Evolutionary conservation across 2,797 vertebrate genomes (phyloP).

Genomic region (Perdix hodgsoniae): DNA sequence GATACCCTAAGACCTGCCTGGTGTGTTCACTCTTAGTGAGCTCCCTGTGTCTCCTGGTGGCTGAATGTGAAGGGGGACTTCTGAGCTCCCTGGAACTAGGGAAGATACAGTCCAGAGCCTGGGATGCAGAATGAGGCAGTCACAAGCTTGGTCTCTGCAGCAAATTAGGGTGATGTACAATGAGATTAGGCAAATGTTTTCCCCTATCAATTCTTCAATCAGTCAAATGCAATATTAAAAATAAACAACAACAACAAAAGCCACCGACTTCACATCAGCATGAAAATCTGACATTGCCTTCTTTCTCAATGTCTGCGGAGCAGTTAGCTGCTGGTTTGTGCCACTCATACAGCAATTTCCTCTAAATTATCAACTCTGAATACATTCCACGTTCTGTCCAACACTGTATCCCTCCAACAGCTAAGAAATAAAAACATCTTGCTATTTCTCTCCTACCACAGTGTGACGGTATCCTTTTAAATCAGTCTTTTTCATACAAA

Average conservation of each 20-base stretch:
- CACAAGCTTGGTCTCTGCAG: neutral
- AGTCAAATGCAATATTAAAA: neutral
- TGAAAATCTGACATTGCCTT: neutral
- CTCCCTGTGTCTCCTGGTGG: neutral
- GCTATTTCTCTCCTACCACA: neutral
- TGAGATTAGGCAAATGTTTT: neutral
- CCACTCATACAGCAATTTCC: neutral
- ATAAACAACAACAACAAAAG: neutral
- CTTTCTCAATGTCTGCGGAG: neutral
- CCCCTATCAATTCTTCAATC: neutral
- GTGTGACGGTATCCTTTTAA: neutral
- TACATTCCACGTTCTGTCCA: neutral
- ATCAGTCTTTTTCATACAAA: neutral
- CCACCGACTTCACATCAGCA: neutral
- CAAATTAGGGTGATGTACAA: neutral
- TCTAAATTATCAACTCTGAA: neutral
- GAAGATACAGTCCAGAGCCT: neutral
- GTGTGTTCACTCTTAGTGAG: too few relatives aligned
- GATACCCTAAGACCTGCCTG: neutral
- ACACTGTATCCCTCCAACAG: neutral
- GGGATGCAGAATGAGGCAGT: neutral
- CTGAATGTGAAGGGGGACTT: neutral
- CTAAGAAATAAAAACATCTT: neutral
- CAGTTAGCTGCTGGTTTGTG: neutral
- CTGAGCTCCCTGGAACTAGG: neutral